A percentile compares a stretch with the other conserved stretches of the same genome.
These are phyloP conservation scores for Drosophila santomea DNA, from an alignment of 1,140 invertebrate species.

Conservation along the genomic window DNA sequence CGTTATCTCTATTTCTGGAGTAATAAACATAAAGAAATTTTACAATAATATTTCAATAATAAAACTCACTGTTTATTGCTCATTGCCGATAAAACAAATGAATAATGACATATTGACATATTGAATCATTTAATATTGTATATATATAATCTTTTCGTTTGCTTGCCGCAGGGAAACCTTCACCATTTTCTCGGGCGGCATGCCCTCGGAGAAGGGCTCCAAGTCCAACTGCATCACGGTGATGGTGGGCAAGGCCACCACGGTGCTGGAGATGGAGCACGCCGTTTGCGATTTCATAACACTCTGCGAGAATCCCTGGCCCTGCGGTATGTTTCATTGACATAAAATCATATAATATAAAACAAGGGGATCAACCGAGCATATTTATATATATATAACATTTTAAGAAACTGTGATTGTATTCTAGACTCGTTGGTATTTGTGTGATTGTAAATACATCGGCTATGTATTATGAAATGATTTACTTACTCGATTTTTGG, in stretches of 20 bases:
- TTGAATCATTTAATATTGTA: conserved; percentile 1
- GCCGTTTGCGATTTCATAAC: conserved; percentile 98
- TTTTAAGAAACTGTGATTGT: too few species aligned
- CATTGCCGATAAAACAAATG: background rate
- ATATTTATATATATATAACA: too few species aligned
- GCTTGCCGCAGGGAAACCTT: conserved; percentile 90
- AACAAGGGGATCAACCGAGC: too few species aligned
- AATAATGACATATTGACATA: conserved; percentile 2
- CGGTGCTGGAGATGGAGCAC: conserved; percentile 99
- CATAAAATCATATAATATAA: too few species aligned
- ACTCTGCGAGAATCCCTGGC: conserved; percentile 96
- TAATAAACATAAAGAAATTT: background rate
- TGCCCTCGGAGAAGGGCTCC: conserved; percentile 94
- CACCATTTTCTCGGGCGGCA: conserved; percentile 97
- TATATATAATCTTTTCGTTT: too few species aligned
- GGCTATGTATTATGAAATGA: background rate
- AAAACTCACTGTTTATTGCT: background rate
- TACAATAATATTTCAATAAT: background rate
- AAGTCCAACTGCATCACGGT: conserved; percentile 97
- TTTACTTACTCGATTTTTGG: conserved; percentile 22
- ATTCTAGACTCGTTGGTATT: too few species aligned
- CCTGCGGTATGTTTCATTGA: conserved; percentile 89
- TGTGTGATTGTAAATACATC: too few species aligned
- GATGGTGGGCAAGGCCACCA: conserved; percentile 95
- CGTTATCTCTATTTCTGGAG: conserved; percentile 10